A percentile compares a stretch with the other conserved stretches of the same genome.
These are phyloP conservation scores for Teleogryllus occipitalis DNA, from an alignment of 1,140 invertebrate genomes.

Conservation along the genomic window DNA sequence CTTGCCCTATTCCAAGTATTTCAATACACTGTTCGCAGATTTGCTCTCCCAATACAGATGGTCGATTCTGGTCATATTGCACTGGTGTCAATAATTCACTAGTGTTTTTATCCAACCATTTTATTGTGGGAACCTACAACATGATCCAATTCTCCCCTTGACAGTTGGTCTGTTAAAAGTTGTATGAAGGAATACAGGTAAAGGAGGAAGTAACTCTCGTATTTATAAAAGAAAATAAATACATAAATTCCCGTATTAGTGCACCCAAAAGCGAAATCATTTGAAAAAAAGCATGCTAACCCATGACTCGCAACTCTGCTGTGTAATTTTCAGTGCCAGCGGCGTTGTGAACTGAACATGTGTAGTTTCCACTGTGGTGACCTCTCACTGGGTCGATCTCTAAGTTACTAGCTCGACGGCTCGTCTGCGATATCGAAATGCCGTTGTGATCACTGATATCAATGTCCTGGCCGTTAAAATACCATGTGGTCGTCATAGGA, in stretches of 20 bases:
- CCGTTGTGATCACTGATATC: slow-evolving; percentile 35
- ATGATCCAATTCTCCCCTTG: too few relatives aligned
- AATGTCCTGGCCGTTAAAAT: slow-evolving; percentile 48
- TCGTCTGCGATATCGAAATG: not conserved
- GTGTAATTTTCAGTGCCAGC: slow-evolving; percentile 61
- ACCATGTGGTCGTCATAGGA: slow-evolving; percentile 52
- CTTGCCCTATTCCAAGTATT: not conserved
- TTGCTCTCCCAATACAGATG: too few relatives aligned
- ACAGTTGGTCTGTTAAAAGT: too few relatives aligned
- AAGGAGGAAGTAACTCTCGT: too few relatives aligned
- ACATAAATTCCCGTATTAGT: too few relatives aligned
- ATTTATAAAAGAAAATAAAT: too few relatives aligned
- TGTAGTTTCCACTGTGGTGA: slow-evolving; percentile 28
- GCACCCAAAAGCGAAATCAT: not conserved
- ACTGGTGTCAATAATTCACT: too few relatives aligned
- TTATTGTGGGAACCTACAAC: too few relatives aligned
- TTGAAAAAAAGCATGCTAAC: slow-evolving; percentile 34
- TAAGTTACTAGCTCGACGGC: not conserved
- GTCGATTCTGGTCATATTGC: too few relatives aligned
- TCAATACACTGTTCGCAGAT: too few relatives aligned
- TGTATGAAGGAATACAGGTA: too few relatives aligned
- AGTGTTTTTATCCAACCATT: too few relatives aligned
- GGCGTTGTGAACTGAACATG: slow-evolving; percentile 43
- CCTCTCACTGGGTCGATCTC: slow-evolving; percentile 25
- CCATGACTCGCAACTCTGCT: slow-evolving; percentile 63